Base-by-base conservation (phyloP, 2,797 vertebrate species). In the Myripristis jacobus region DNA sequence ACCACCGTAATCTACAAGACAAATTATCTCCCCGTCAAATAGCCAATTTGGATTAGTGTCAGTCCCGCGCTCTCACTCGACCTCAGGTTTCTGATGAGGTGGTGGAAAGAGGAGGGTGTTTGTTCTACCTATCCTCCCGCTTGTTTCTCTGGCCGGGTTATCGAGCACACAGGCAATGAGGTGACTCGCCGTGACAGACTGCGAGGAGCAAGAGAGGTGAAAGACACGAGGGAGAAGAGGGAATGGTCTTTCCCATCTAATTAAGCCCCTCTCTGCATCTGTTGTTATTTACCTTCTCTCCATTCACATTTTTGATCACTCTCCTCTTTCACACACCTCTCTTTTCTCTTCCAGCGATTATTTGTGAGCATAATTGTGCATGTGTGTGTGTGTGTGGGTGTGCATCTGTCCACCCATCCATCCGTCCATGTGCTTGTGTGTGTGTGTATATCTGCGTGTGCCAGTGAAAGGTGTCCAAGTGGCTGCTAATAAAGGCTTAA, bases 41-140 rank as follows among this genome's bases (percentile, higher is more conserved):
- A 90, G 83, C 83, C 86, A 85, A 87, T 88, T 90, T 88, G 80
- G 84, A 89, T 91, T 87, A 86, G 81, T 85, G 87, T 92, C 88
- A 84, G 80, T 84, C 73, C 75, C 22, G 27, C 1, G 15, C 69
- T 61, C 70, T 34, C 1, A 21, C 79, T 79, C 67, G 9, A 84
- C 75, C 83, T 86, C 82, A 72, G 55, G 46, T 82, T 72, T 75
- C 58, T 64, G 61, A 66, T n/a, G 52, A 47, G 27, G 10, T 44
- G 31, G 51, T 43, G 36, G 58, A 65, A 50, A 31, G 61, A 15
- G 21, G 21, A n/a, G 22, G 43, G 41, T 64, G 55, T 82, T 34
- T 66, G 51, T 47, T 34, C 36, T 2, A 12, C 12, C 36, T n/a
- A 6, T 15, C 44, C 18, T 13, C 4, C 22, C 19, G 34, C 60